Evolutionary conservation across 2,888 invertebrate genomes (phyloP).

Genomic region (Lordiphosa andalusiaca): DNA sequence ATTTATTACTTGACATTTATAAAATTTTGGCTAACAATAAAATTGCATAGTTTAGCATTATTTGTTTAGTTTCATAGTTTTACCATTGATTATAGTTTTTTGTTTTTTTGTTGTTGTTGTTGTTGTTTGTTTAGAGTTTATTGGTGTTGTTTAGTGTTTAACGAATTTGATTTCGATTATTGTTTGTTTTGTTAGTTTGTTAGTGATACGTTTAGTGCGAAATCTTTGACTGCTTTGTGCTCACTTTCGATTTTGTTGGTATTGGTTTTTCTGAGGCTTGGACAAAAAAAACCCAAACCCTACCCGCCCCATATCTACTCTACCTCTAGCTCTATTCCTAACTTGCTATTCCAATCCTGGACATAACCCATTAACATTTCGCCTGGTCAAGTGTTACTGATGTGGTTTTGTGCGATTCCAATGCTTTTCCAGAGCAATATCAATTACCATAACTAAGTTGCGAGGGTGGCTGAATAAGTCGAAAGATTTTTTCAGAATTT

Average conservation of each 20-base stretch:
- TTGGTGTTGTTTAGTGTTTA: slow-evolving; percentile 49
- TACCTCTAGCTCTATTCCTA: slow-evolving; percentile 33
- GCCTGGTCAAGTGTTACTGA: slow-evolving; percentile 50
- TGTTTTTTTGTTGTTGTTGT: no score
- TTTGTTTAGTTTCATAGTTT: slow-evolving; percentile 46
- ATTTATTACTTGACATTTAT: slow-evolving; percentile 68
- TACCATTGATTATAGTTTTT: slow-evolving; percentile 30
- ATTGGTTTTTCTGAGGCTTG: no score
- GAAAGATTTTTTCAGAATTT: no score
- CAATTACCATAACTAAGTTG: slow-evolving; percentile 12
- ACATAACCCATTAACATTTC: slow-evolving; percentile 26
- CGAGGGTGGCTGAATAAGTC: no score
- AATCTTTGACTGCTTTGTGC: slow-evolving; percentile 59
- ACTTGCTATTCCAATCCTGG: slow-evolving; percentile 18
- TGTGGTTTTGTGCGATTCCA: slow-evolving; percentile 50
- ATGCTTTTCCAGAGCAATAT: slow-evolving; percentile 20
- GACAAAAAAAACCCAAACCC: slow-evolving; percentile 8
- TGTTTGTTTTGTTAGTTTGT: slow-evolving; percentile 46
- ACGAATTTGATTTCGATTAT: slow-evolving; percentile 57
- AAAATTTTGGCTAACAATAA: slow-evolving; percentile 76
- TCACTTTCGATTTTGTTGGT: slow-evolving; percentile 16
- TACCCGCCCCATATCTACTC: slow-evolving; percentile 9
- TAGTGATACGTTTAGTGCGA: slow-evolving; percentile 69
- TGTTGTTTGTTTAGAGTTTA: slow-evolving; percentile 45
- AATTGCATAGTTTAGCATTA: slow-evolving; percentile 65